Evolutionary conservation across 2,797 vertebrate genomes (phyloP).

Genomic region (Dallia pectoralis): DNA sequence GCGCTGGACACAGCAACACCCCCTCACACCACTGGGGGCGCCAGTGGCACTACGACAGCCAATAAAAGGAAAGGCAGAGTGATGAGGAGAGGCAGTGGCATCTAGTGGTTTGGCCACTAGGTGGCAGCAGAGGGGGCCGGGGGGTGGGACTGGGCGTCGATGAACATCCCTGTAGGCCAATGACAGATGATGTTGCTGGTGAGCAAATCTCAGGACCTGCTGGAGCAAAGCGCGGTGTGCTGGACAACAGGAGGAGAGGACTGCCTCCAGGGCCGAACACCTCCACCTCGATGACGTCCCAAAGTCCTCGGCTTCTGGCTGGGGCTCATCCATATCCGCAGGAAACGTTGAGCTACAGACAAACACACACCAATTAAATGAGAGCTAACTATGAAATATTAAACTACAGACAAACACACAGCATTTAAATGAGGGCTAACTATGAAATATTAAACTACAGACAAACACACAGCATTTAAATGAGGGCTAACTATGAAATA

Average conservation of each 20-base stretch:
- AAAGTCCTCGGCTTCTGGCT: conserved; percentile 75
- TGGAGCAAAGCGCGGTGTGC: conserved; percentile 87
- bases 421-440: background rate
- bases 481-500: background rate
- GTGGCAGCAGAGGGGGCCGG: conserved; percentile 71
- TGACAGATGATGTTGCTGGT: conserved; percentile 75
- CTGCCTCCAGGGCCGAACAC: conserved; percentile 75
- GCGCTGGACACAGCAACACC: conserved; percentile 71
- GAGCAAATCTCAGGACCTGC: conserved; percentile 86
- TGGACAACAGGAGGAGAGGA: conserved; percentile 86
- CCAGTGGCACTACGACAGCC: conserved; percentile 37
- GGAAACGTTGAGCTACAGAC: conserved; percentile 79
- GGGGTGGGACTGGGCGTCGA: conserved; percentile 61
- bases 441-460: background rate
- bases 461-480: background rate
- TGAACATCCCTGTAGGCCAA: conserved; percentile 68
- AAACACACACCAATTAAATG: conserved; percentile 57
- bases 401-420: background rate
- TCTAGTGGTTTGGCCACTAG: conserved; percentile 66
- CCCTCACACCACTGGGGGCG: conserved; percentile 12
- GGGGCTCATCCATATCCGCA: conserved; percentile 70
- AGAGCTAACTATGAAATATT: conserved; percentile 70
- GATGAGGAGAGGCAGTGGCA: conserved; percentile 44
- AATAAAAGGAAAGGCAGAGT: conserved; percentile 50
- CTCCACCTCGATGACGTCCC: conserved; percentile 68